Base-by-base conservation (phyloP, 2,113 vertebrate genomes). In the Nanorana parkeri region DNA sequence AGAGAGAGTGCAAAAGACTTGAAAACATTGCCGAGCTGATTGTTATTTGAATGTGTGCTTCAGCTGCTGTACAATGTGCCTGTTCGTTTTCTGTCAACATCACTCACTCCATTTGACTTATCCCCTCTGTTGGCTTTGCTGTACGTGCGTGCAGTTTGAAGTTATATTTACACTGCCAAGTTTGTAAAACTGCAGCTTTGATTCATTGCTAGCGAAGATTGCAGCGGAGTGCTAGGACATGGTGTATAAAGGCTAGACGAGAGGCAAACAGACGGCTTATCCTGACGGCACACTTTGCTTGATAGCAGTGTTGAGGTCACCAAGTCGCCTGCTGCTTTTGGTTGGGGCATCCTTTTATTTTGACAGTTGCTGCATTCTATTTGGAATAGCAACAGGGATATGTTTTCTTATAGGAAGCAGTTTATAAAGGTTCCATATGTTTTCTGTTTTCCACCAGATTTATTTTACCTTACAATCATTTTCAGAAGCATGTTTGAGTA, bases 211-310 rank as follows among this genome's bases (percentile, higher is more conserved):
- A 29, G 20, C 13, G 26, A 58, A 32, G 16, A 19, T 17, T 67
- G 32, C 32, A 36, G 72, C 20, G 17, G 73, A 23, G 28, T 20
- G 21, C n/a, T 16, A 32, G 54, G n/a, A 74, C 55, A 60, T 58
- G 11, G 11, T 76, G 56, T 76, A 41, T 77, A 51, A 64, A 36
- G 52, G 51, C 64, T 78, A 68, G 77, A 68, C 64, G 65, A 32
- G 47, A 78, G 32, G 20, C 64, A 32, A 58, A 58, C 72, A 74
- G 55, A 16, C 28, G 20, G 26, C 26, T 74, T 60, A 20, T 29
- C 66, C 10, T 68, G 29, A 47, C 19, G n/a, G 29, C 67, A 23
- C 67, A 51, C 36, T 51, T n/a, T 54, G 1, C 1, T 71, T 26
- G 1, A 28, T 72, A 28, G 41, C 41, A 47, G 13, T 47, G 13